Conservation (phyloP, 2,888 invertebrate species). For the Lissocephala sabroskyi region DNA sequence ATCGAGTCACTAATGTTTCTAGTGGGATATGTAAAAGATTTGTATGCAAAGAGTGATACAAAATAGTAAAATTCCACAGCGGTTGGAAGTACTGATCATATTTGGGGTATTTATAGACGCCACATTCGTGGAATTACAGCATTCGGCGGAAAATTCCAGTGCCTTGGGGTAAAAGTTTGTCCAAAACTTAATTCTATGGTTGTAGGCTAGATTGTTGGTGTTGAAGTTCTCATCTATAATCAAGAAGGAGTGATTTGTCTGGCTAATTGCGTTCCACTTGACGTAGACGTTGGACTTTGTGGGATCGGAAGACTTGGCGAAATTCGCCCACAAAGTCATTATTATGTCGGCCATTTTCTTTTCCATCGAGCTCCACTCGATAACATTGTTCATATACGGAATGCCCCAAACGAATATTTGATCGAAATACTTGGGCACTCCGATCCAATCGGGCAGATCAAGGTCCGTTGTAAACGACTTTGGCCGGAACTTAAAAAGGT, state of each 20-base stretch:
- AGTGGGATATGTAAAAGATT: too few relatives aligned
- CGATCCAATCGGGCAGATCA: slow-evolving; percentile 83
- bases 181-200: slow-evolving; percentile 87
- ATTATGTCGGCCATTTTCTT: slow-evolving; percentile 85
- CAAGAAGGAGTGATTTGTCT: slow-evolving; percentile 79
- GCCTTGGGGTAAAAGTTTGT: slow-evolving; percentile 87
- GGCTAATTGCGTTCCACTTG: slow-evolving; percentile 82
- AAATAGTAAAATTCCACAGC: too few relatives aligned
- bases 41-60: too few relatives aligned
- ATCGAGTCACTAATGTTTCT: too few relatives aligned
- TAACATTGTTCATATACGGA: slow-evolving; percentile 79
- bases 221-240: slow-evolving; percentile 85
- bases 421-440: slow-evolving; percentile 87
- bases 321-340: slow-evolving; percentile 87
- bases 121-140: slow-evolving; percentile 77
- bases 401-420: slow-evolving; percentile 87
- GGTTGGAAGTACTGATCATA: too few relatives aligned
- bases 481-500: slow-evolving; percentile 84
- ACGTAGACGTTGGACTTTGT: slow-evolving; percentile 81
- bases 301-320: slow-evolving; percentile 82
- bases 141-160: slow-evolving; percentile 80
- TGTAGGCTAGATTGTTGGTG: slow-evolving; percentile 83
- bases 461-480: slow-evolving; percentile 75
- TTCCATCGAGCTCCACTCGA: slow-evolving; percentile 84
- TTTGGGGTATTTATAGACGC: slow-evolving; percentile 16